A percentile compares a stretch with the other conserved stretches of the same genome.
phyloP scores from a whole-genome alignment of 2,113 vertebrate genomes.

The Campylorhamphus procurvoides region DNA sequence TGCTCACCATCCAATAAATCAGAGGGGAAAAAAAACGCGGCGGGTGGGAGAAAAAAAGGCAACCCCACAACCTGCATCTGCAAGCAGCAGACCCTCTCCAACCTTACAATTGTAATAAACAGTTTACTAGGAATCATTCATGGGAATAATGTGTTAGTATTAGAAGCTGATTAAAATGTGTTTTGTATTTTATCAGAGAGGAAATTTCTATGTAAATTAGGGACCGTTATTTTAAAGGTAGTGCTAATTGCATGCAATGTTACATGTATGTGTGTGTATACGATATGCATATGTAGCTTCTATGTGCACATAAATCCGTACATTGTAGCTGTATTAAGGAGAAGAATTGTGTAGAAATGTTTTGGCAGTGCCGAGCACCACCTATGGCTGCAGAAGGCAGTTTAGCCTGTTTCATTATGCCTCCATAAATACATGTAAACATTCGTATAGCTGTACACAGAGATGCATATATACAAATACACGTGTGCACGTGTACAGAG shows the following conservation, averaged over 20 bases:
- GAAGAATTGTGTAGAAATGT: not conserved
- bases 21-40: not conserved
- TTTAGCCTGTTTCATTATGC: not conserved
- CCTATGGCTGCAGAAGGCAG: not conserved
- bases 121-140: slow-evolving; percentile 75
- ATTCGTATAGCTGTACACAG: not conserved
- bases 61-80: not conserved
- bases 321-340: not conserved
- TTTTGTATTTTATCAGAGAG: slow-evolving; percentile 70
- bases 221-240: slow-evolving; percentile 67
- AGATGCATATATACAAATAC: not conserved
- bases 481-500: not conserved
- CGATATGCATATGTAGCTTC: not conserved
- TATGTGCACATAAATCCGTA: not conserved
- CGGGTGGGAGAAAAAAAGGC: not conserved
- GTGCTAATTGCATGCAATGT: slow-evolving; percentile 35
- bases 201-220: slow-evolving; percentile 71
- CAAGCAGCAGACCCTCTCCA: not conserved
- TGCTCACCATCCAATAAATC: slow-evolving; percentile 79
- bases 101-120: slow-evolving; percentile 63
- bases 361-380: not conserved
- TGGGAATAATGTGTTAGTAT: slow-evolving; percentile 71
- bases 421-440: not conserved
- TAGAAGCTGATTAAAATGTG: slow-evolving; percentile 70
- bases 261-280: not conserved